A percentile compares a stretch with the other conserved stretches of the same genome.
Evolutionary conservation across 2,113 vertebrate genomes (phyloP).

Genomic region (Brienomyrus longianalis): DNA sequence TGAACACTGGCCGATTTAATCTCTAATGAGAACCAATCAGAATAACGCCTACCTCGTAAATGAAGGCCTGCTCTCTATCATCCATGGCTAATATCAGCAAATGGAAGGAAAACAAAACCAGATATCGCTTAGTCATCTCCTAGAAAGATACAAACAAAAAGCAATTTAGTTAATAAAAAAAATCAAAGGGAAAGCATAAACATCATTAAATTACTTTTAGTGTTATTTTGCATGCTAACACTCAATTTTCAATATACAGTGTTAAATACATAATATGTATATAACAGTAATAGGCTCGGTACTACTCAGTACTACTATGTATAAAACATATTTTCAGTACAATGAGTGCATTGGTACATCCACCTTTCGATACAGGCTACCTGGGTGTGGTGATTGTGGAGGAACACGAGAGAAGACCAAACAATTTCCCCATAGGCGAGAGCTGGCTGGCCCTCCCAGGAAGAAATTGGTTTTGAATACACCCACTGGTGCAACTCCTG

Average conservation of each 20-base stretch:
- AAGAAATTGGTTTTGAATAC: constrained; percentile 53
- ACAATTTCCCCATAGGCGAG: constrained; percentile 64
- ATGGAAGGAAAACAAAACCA: constrained; percentile 71
- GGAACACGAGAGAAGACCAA: constrained; percentile 60
- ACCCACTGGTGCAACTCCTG: constrained; percentile 58
- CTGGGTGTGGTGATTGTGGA: constrained; percentile 56
- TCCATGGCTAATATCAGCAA: constrained; percentile 70
- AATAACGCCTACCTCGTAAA: constrained; percentile 60
- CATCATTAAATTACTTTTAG: neutral
- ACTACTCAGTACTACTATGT: neutral
- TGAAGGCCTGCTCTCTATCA: constrained; percentile 50
- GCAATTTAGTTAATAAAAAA: neutral
- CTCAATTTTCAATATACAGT: neutral
- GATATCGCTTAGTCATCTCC: constrained; percentile 58
- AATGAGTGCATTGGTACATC: neutral
- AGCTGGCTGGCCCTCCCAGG: constrained; percentile 65
- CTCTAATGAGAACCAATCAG: neutral
- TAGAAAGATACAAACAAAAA: constrained; percentile 33
- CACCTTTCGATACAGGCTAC: constrained; percentile 38
- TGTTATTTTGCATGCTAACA: neutral
- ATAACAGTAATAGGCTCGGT: neutral
- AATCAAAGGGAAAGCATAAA: neutral
- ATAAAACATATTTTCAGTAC: neutral
- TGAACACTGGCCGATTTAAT: neutral
- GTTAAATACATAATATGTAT: neutral